Base-by-base conservation (phyloP, 2,113 vertebrate genomes). In the Colinus virginianus region DNA sequence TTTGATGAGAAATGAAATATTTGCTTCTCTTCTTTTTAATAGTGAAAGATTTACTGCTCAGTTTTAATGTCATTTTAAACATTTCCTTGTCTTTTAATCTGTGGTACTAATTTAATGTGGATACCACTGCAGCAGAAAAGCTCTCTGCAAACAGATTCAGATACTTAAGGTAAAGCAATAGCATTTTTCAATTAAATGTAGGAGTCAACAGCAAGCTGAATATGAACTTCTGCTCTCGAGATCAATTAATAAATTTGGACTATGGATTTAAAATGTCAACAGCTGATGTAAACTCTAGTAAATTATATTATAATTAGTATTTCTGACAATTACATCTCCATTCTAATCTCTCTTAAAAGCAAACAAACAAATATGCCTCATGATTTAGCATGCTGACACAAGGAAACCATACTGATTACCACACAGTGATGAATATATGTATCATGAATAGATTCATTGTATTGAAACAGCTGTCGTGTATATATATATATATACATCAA, bases 11-110 rank as follows among this genome's bases (percentile, higher is more conserved):
- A 86, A 93, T 74, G 26, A 94, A 49, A 85, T 70, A 15, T 75
- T 56, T 14, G 85, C 64, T 79, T 70, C 78, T 71, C 85, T 80
- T 93, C 21, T 72, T 88, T 89, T 88, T 86, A 83, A 36, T 78
- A 84, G 61, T 69, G 80, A 92, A 91, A 87, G 56, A 86, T 90
- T 91, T 88, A 92, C 49, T 82, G 30, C 63, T 94, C 58, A 58
- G 21, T 90, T 93, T 90, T 87, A 93, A 90, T 94, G 71, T 7
- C 22, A 68, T 88, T 92, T 96, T 84, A 92, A 96, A 87, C 1
- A 2, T 92, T 96, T 95, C 49, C n/a, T 78, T 81, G 64, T 81
- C 40, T 86, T 94, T 79, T 84, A 94, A 87, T 94, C 48, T 78
- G 56, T 70, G 46, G 22, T 43, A 89, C 34, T 90, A 94, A 87